Evolutionary conservation across 2,888 invertebrate species (phyloP), one percentile per base, ranked within the genome.

Genomic region (Drosophila subquinaria): DNA sequence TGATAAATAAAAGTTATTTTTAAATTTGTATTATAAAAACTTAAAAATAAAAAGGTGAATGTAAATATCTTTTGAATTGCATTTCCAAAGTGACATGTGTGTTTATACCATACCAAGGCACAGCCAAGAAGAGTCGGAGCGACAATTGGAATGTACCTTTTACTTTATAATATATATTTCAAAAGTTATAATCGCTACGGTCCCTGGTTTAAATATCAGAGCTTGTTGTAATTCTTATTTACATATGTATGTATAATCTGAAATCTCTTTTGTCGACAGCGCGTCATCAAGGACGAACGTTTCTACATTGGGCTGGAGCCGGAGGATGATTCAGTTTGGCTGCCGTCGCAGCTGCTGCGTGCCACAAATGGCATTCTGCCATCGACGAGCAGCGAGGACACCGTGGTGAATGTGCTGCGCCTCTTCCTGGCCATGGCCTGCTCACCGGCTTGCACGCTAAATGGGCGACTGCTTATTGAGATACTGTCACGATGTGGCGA

Each of bases 271-370:
- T 35, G 15, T 6, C 17, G 4, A 13, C 20, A 98, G 98, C 96
- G 96, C 95, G 95, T 98, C 85, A 95, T 98, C 30, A 95, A 97
- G 77, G 98, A 98, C 93, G 97, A 98, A 91, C 94, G 98, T 65
- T 98, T 98, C 91, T 97, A 98, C 91, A 95, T 97, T 17, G 97
- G 97, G 27, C 95, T 96, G 76, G 98, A 98, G 91, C 97, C 97
- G 0, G 98, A 98, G 93, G 97, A 97, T 91, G 98, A 98, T 93
- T 97, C 97, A 0, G 94, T 97, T 50, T 98, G 98, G 98, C 94
- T 98, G 90, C 98, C 98, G 5, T 96, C 97, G 2, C 98, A 98
- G 93, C 94, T 98, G 64, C 94, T 98, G 40, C 95, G 96, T 77
- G 96, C 98, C 1, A 97, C 98, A 60, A 95, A 96, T 43, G 90